Evolutionary conservation across 2,888 invertebrate genomes (phyloP), one percentile per base, ranked within the genome.

Genomic region (Pachycephus smyrnensis): DNA sequence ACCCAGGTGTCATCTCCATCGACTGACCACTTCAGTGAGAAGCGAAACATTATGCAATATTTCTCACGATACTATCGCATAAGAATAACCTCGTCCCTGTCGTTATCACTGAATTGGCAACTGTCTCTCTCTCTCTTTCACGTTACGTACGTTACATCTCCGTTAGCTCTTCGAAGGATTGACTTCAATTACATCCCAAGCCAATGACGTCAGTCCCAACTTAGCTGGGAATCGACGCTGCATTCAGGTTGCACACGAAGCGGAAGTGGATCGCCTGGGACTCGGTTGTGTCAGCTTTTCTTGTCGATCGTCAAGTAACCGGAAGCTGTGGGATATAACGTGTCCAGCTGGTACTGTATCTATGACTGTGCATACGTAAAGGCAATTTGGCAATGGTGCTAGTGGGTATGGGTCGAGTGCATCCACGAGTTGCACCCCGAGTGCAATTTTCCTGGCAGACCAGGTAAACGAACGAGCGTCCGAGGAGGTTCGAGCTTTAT

Each of bases 401-500:
- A 55, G 23, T 9, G 23, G 33, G 4, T 33, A 33, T 33, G 33
- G 33, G 4, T 4, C 33, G 1, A 33, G 2, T 9, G 55, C 55
- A 9, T 1, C 23, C 23, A 0, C 40, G 23, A 40, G 55, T 9
- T 40, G 55, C 55, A 55, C 9, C 9, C 55, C 6, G 55, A 23
- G 55, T 55, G 9, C 55, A 55, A 55, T 23, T 23, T 23, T 23
- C 23, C 55, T 9, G 9, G 23, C 55, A 0, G 9, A 55, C 23
- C 55, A 55, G 55, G 55, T 55, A 55, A 55, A 23, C 23, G 55
- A 23, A 55, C 23, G 40, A 55, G 23, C 0, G 9, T 55, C 23
- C 55, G 9, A 55, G 55, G 55, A 23, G 55, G 23, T 55, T 55
- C 55, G 55, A 55, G 55, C 55, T 55, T 84, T 85, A 86, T 84